A percentile compares a stretch with the other conserved stretches of the same genome.
These are phyloP conservation scores for Nannospalax galili DNA, from an alignment of 2,113 vertebrate genomes.

Conservation along the genomic window DNA sequence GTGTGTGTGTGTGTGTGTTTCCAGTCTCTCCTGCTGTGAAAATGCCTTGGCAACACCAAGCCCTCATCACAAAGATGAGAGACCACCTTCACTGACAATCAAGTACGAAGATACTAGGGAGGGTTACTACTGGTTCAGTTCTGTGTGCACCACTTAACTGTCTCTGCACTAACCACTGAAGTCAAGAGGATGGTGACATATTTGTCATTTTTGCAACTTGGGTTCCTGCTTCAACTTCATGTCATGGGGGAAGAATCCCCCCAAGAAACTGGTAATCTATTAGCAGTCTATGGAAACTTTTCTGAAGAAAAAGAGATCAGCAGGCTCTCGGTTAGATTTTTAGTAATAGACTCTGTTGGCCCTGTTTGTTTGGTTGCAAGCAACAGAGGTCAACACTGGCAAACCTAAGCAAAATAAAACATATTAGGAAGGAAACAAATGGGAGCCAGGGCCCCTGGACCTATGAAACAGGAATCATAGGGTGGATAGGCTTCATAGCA, in stretches of 20 bases:
- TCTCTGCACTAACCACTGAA: background rate
- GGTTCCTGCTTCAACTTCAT: background rate
- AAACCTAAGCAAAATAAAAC: background rate
- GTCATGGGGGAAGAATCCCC: background rate
- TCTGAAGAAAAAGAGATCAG: background rate
- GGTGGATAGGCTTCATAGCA: background rate
- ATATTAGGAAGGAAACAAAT: background rate
- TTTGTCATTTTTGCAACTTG: background rate
- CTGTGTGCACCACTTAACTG: background rate
- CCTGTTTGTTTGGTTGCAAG: background rate
- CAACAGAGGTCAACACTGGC: conserved; percentile 32
- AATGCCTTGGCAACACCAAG: background rate
- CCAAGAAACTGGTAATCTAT: background rate
- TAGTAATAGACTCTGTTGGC: background rate
- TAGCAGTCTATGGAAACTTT: background rate
- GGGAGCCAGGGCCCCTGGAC: background rate
- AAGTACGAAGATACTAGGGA: background rate
- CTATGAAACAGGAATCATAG: background rate
- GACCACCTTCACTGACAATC: background rate
- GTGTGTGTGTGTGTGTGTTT: background rate
- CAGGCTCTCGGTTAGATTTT: background rate
- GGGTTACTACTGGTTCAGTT: background rate
- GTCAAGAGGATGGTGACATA: background rate
- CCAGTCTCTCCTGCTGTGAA: background rate
- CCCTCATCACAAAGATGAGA: background rate